Conservation (phyloP, 2,113 vertebrate genomes). For the Tenrec ecaudatus region DNA sequence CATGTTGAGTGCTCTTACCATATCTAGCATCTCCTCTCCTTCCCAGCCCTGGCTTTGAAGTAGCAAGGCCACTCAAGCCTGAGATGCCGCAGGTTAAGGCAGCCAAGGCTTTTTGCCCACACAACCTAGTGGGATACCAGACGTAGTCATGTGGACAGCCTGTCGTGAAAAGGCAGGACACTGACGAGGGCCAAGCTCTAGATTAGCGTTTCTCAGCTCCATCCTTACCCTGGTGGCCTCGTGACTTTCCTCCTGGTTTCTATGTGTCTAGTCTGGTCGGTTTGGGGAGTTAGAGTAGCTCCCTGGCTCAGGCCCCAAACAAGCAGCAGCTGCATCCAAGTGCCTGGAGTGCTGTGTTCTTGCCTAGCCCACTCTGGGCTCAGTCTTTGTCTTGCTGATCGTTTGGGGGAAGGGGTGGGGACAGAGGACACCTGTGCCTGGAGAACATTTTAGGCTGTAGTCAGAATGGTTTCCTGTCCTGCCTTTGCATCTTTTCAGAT, state of each 20-base stretch:
- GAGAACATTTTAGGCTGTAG: not conserved
- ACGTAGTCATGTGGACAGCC: not conserved
- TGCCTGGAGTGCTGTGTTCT: not conserved
- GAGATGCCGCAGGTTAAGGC: not conserved
- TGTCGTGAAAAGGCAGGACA: not conserved
- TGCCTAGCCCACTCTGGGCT: not conserved
- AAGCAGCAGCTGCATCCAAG: not conserved
- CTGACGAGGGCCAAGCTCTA: not conserved
- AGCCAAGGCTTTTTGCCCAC: conserved; percentile 23
- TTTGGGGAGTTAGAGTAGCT: conserved; percentile 27
- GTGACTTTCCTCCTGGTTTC: conserved; percentile 13
- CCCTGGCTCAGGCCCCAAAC: not conserved
- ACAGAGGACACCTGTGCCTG: not conserved
- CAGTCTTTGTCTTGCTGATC: not conserved
- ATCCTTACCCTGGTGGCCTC: not conserved
- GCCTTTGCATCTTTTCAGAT: conserved; percentile 39
- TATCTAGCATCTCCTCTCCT: conserved; percentile 2
- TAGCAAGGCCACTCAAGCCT: not conserved
- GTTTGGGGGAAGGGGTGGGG: not conserved
- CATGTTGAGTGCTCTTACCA: not conserved
- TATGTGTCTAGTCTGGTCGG: not conserved
- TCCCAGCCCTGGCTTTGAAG: not conserved
- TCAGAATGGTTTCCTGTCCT: conserved; percentile 22
- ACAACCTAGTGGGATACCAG: not conserved
- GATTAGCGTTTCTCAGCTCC: conserved; percentile 14